phyloP scores from a whole-genome alignment of 2,888 invertebrate genomes.

The Diabrotica balteata region DNA sequence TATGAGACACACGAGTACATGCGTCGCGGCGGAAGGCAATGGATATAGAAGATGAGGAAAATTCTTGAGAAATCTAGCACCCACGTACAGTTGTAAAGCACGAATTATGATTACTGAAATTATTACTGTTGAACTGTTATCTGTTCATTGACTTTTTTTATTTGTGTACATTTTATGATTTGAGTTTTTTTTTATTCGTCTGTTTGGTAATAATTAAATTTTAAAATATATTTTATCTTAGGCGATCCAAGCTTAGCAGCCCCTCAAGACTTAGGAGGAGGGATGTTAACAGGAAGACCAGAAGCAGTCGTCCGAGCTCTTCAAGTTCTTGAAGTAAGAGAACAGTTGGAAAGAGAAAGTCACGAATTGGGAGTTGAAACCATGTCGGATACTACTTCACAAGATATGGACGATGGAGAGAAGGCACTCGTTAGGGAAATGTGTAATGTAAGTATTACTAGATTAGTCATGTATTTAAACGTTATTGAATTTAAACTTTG shows the following conservation, averaged over 20 bases:
- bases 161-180: too few species aligned
- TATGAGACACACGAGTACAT: too few species aligned
- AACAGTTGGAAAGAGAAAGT: slow-evolving; percentile 79
- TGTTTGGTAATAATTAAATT: too few species aligned
- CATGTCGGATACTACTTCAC: slow-evolving; percentile 56
- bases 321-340: slow-evolving; percentile 78
- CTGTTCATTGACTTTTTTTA: too few species aligned
- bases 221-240: slow-evolving; percentile 1
- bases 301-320: slow-evolving; percentile 93
- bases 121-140: too few species aligned
- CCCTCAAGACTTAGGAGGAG: slow-evolving; percentile 49
- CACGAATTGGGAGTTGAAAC: slow-evolving; percentile 47
- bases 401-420: slow-evolving; percentile 84
- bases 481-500: too few species aligned
- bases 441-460: slow-evolving; percentile 78
- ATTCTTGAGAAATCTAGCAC: too few species aligned
- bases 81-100: too few species aligned
- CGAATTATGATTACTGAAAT: too few species aligned
- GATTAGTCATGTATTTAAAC: not conserved
- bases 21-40: too few species aligned
- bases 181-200: too few species aligned
- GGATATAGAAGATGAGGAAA: too few species aligned
- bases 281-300: slow-evolving; percentile 73
- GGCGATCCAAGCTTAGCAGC: slow-evolving; percentile 22
- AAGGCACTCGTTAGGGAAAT: slow-evolving; percentile 93